Percentiles rank a stretch among this genome's conserved stretches.
phyloP scores from a whole-genome alignment of 1,140 invertebrate genomes.

The Bombus waltoni region DNA sequence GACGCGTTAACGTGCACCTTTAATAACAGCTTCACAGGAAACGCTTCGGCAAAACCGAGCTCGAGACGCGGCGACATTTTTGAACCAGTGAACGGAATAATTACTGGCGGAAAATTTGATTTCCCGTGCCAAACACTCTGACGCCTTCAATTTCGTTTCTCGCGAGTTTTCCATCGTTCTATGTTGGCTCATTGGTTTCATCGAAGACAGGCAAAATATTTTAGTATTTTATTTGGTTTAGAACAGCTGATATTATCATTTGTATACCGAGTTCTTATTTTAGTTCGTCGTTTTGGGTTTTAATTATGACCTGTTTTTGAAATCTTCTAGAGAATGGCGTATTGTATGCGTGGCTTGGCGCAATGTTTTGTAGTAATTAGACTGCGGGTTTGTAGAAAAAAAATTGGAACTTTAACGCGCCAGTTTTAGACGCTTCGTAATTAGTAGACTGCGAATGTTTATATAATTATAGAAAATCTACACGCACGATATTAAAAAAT shows the following conservation, averaged over 20 bases:
- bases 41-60: neutral
- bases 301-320: neutral
- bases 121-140: neutral
- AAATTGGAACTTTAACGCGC: no score
- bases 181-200: neutral
- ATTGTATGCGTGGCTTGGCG: no score
- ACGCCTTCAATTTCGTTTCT: neutral
- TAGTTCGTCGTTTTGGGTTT: neutral
- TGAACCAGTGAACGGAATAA: neutral
- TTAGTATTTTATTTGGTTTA: neutral
- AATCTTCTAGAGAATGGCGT: no score
- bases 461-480: no score
- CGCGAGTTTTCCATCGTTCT: no score
- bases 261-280: no score
- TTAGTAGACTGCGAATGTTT: no score
- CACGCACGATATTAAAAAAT: no score
- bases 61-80: neutral
- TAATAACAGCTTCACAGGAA: neutral
- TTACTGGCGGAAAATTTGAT: conserved; percentile 10
- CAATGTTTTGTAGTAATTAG: no score
- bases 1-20: neutral
- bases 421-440: no score
- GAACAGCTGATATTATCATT: no score
- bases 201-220: neutral
- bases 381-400: no score